Conservation (phyloP, 2,113 vertebrate species). For the Heterocephalus glaber region DNA sequence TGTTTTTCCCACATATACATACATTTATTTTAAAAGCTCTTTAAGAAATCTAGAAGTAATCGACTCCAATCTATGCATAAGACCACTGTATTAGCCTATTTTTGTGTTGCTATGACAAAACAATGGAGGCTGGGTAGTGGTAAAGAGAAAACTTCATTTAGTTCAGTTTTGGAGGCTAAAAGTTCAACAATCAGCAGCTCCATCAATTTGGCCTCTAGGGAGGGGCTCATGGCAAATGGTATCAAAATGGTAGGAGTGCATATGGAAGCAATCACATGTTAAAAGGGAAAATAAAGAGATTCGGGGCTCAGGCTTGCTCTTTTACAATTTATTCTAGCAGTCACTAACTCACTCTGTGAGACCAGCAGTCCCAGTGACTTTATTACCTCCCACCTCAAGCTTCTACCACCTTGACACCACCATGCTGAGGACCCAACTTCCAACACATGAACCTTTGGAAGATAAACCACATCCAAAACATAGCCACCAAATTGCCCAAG, state of each 20-base stretch:
- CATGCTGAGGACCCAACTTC: background rate
- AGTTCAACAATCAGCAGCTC: background rate
- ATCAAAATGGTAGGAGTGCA: background rate
- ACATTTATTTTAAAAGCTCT: background rate
- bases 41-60: constrained; percentile 28
- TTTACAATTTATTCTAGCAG: background rate
- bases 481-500: background rate
- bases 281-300: background rate
- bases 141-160: background rate
- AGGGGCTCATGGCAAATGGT: background rate
- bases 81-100: background rate
- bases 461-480: background rate
- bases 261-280: background rate
- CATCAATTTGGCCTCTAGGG: background rate
- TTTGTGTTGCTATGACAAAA: background rate
- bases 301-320: background rate
- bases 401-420: background rate
- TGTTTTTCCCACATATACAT: background rate
- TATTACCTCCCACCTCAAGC: background rate
- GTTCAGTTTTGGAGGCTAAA: background rate
- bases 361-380: background rate
- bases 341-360: background rate
- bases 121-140: background rate
- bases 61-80: background rate
- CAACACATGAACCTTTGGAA: background rate